Evolutionary conservation across 1,140 invertebrate species (phyloP).

Genomic region (Philotrypesis tridentata): DNA sequence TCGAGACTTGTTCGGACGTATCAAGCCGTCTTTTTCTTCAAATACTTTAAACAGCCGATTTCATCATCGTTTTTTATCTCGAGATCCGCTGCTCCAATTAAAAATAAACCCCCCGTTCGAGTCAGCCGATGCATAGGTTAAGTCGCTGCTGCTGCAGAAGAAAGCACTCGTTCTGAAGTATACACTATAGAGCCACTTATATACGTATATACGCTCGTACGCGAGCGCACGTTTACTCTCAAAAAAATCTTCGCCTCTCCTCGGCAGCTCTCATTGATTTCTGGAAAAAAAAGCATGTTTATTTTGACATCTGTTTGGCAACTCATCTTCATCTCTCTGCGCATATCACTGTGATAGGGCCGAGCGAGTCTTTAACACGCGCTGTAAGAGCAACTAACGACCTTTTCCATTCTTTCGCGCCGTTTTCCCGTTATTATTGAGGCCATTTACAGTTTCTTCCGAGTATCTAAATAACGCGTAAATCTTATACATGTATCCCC

Average conservation of each 20-base stretch:
- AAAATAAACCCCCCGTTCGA: neutral
- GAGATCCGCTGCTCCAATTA: neutral
- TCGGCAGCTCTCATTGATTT: too few relatives aligned
- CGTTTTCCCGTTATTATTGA: slow-evolving; percentile 39
- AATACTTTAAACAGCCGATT: neutral
- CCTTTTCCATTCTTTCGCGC: slow-evolving; percentile 13
- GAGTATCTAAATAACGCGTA: slow-evolving; percentile 51
- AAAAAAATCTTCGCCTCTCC: neutral
- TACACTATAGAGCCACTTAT: too few relatives aligned
- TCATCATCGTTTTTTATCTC: neutral
- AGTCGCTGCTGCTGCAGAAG: neutral
- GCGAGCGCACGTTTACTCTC: neutral
- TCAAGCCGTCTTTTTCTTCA: neutral
- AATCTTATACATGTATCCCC: slow-evolving; percentile 29
- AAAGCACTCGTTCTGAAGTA: too few relatives aligned
- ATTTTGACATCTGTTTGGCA: neutral
- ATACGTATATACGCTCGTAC: neutral
- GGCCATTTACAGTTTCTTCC: slow-evolving; percentile 1
- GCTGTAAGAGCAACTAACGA: neutral
- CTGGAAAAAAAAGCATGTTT: neutral
- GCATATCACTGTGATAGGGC: too few relatives aligned
- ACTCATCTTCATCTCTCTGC: too few relatives aligned
- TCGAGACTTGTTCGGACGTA: neutral
- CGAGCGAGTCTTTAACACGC: neutral
- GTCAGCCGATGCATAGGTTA: neutral